Evolutionary conservation across 1,140 invertebrate species (phyloP), one percentile per base, ranked within the genome.

Genomic region (Brachionus koreanus): DNA sequence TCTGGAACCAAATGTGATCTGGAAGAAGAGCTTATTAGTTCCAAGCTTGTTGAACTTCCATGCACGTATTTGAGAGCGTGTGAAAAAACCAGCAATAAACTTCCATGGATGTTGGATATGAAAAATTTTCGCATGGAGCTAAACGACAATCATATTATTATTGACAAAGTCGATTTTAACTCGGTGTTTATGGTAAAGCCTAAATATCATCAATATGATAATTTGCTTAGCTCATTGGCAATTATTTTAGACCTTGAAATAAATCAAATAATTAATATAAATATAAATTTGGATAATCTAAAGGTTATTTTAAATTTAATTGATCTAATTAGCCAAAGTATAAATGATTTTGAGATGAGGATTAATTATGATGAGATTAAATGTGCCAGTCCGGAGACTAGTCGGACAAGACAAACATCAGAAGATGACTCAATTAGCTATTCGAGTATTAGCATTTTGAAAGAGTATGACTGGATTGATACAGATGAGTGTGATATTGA

Each of bases 41-140:
- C 76, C 0, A 74, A 74, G 25, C 19, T 74, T 2, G 25, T 25
- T n/a, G 69, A 74, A 46, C 29, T 79, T 12, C 76, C 76, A 12
- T 79, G 76, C 37, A 79, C 49, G 9, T 79, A 79, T 61, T 79
- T 79, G 25, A 3, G 61, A 6, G 76, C 76, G 6, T 79, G 76
- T 42, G 76, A 79, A 79, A 79, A 79, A 42, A 79, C 61, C 19
- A 79, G 76, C 37, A 79, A 79, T 13, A 79, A 79, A 61, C 23
- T 79, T 12, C 76, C 76, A 33, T 79, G 76, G 76, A 7, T 57
- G 7, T 61, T 79, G 19, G 61, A 65, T 6, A 33, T 79, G 19
- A 79, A 57, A 61, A 9, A 33, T 43, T 61, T 79, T 42, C 1
- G 61, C 16, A 29, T 79, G 3, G 16, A n/a, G 33, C 3, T 65